Evolutionary conservation across 2,797 vertebrate species (phyloP).

Genomic region (Euphonia xanthogaster): DNA sequence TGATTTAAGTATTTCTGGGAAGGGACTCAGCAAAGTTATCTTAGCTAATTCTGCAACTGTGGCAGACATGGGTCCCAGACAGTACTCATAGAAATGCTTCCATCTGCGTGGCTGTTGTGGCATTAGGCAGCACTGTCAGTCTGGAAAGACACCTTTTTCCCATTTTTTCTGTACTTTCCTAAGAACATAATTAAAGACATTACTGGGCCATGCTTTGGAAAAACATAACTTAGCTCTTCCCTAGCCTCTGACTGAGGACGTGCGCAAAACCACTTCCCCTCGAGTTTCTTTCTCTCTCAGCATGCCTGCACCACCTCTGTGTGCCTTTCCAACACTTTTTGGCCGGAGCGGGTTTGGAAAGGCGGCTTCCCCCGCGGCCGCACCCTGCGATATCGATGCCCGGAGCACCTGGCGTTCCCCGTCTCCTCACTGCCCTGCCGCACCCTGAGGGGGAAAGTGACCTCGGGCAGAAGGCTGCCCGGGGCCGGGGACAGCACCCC

Average conservation of each 20-base stretch:
- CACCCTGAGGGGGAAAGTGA: not conserved
- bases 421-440: not conserved
- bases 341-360: not conserved
- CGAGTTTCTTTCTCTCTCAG: not conserved
- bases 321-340: not conserved
- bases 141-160: not conserved
- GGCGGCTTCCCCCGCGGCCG: not conserved
- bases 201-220: not conserved
- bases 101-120: not conserved
- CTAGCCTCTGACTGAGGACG: not conserved
- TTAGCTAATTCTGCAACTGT: not conserved
- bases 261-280: not conserved
- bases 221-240: not conserved
- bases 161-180: not conserved
- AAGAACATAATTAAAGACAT: not conserved
- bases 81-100: not conserved
- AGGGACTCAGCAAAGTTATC: not conserved
- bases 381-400: not conserved
- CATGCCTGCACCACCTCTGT: fast-evolving
- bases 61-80: not conserved
- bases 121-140: not conserved
- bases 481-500: not conserved
- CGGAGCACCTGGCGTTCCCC: not conserved
- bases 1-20: not conserved
- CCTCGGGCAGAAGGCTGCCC: not conserved